These are phyloP conservation scores for Nezara viridula DNA, from an alignment of 2,888 invertebrate species.

Conservation along the genomic window DNA sequence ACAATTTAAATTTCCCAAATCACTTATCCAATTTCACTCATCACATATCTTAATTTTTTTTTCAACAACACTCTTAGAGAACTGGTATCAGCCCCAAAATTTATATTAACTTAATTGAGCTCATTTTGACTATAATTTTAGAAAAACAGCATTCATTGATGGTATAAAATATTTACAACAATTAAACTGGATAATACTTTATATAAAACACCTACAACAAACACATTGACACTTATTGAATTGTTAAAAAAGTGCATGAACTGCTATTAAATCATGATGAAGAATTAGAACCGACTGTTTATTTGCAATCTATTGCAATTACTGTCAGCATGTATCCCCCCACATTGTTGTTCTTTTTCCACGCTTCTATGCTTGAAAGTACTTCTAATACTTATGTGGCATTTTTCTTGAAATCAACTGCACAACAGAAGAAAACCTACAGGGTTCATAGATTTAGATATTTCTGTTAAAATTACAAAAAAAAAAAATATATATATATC, in stretches of 20 bases:
- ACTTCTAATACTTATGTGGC: conserved; percentile 20
- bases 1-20: conserved; percentile 18
- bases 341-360: neutral
- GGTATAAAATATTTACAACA: conserved; percentile 59
- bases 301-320: conserved; percentile 35
- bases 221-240: conserved; percentile 54
- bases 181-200: conserved; percentile 52
- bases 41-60: conserved; percentile 30
- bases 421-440: neutral
- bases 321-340: conserved; percentile 27
- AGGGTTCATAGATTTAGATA: conserved; percentile 11
- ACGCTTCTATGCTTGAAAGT: neutral
- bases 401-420: neutral
- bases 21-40: conserved; percentile 33
- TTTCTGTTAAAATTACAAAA: neutral
- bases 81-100: conserved; percentile 48
- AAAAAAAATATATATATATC: neutral
- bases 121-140: conserved; percentile 51
- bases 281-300: conserved; percentile 46
- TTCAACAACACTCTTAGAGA: conserved; percentile 7
- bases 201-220: conserved; percentile 54
- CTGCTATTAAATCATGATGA: conserved; percentile 49
- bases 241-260: conserved; percentile 53
- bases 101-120: conserved; percentile 57
- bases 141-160: conserved; percentile 46